Percentiles rank a stretch among this genome's conserved stretches.
Conservation (phyloP, 1,140 invertebrate genomes). For the Armadillidium nasatum region DNA sequence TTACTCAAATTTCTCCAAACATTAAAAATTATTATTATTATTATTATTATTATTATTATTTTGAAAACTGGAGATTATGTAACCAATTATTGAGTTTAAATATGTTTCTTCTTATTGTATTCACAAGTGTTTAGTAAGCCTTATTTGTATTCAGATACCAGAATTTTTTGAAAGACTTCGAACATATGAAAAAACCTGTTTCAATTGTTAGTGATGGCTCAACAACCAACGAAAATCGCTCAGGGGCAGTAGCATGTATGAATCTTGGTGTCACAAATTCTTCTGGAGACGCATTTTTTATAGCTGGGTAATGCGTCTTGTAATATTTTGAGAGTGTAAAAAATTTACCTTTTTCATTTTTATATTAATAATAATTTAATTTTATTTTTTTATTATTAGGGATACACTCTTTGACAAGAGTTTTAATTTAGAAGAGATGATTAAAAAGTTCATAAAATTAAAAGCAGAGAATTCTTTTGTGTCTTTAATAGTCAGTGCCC, state of each 20-base stretch:
- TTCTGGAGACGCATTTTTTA: constrained; percentile 23
- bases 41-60: no score
- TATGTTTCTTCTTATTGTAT: no score
- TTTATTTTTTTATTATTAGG: constrained; percentile 22
- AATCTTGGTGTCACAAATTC: constrained; percentile 19
- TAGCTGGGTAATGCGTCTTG: constrained; percentile 23
- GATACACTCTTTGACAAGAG: constrained; percentile 33
- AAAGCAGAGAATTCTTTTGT: background rate
- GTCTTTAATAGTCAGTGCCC: constrained; percentile 33
- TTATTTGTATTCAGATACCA: background rate
- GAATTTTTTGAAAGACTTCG: background rate
- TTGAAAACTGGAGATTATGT: no score
- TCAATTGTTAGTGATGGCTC: constrained; percentile 35
- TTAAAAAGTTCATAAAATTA: constrained; percentile 20
- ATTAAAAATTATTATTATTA: no score
- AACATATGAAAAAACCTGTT: background rate
- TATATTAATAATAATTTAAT: background rate
- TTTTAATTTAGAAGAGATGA: constrained; percentile 27
- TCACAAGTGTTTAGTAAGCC: no score
- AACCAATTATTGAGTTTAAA: no score
- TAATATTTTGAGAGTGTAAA: no score
- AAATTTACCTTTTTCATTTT: background rate
- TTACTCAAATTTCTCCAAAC: no score
- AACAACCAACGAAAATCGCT: constrained; percentile 26
- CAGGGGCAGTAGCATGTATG: constrained; percentile 36